These are phyloP conservation scores for Ascaphus truei DNA, from an alignment of 2,113 vertebrate species.

Conservation along the genomic window DNA sequence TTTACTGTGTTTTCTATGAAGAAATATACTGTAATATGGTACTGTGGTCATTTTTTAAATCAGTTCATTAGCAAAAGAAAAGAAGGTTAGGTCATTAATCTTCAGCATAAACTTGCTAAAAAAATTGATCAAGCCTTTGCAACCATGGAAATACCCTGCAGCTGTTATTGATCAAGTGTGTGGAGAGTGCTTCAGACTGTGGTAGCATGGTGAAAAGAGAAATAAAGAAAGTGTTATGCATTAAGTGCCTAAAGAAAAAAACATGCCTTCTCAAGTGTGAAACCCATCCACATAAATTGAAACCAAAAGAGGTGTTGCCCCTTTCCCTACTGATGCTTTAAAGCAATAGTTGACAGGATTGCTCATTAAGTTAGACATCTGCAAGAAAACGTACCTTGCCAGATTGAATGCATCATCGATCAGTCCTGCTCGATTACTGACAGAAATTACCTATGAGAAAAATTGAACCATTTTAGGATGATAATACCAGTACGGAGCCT, in stretches of 20 bases:
- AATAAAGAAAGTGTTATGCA: neutral
- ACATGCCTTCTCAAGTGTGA: constrained; percentile 15
- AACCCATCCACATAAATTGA: constrained; percentile 1
- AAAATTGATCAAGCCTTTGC: constrained; percentile 56
- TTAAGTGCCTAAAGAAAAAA: neutral
- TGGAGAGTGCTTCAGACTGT: constrained; percentile 27
- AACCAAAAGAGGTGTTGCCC: neutral
- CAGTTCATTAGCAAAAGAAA: constrained; percentile 52
- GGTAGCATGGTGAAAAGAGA: constrained; percentile 19
- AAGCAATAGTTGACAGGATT: neutral
- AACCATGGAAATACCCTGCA: constrained; percentile 46
- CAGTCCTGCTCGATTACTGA: constrained; percentile 91
- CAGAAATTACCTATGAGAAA: constrained; percentile 80
- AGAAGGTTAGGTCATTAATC: constrained; percentile 50
- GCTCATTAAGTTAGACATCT: constrained; percentile 44
- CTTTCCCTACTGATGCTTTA: neutral
- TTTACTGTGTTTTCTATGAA: constrained; percentile 47
- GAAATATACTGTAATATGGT: constrained; percentile 39
- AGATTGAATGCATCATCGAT: constrained; percentile 96
- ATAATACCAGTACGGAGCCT: constrained; percentile 41
- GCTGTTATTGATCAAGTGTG: constrained; percentile 50
- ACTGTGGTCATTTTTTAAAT: constrained; percentile 26
- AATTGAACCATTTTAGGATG: constrained; percentile 46
- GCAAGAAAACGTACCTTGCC: constrained; percentile 80
- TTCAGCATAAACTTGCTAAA: constrained; percentile 45